phyloP scores from a whole-genome alignment of 1,140 invertebrate genomes.

The Tetranychus cinnabarinus region DNA sequence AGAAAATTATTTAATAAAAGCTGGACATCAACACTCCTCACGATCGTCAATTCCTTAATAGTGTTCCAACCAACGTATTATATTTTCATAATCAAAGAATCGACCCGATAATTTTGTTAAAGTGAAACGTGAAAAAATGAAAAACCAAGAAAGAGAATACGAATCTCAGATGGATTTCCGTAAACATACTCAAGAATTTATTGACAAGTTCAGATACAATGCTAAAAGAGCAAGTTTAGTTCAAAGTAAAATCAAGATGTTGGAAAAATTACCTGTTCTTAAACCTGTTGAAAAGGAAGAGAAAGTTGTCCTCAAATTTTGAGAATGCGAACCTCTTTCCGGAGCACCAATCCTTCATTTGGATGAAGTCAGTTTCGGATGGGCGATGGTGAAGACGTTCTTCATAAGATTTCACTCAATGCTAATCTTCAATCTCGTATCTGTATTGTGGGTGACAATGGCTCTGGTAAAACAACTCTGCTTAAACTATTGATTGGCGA shows the following conservation, averaged over 20 bases:
- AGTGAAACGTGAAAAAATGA: conserved; percentile 77
- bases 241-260: conserved; percentile 95
- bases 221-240: conserved; percentile 92
- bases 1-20: conserved; percentile 70
- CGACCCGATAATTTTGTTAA: conserved; percentile 72
- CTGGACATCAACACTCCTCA: conserved; percentile 85
- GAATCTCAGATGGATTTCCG: conserved; percentile 88
- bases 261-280: conserved; percentile 90
- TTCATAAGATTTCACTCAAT: conserved; percentile 34
- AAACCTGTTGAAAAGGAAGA: conserved; percentile 82
- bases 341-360: conserved; percentile 72
- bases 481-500: conserved; percentile 84
- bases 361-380: conserved; percentile 75
- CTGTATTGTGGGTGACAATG: conserved; percentile 65
- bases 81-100: conserved; percentile 70
- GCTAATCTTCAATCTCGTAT: conserved; percentile 56
- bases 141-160: conserved; percentile 85
- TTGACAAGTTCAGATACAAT: conserved; percentile 95
- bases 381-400: conserved; percentile 22
- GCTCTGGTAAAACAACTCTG: conserved; percentile 86
- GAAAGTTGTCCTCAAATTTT: conserved; percentile 73
- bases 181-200: conserved; percentile 85
- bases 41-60: conserved; percentile 97
- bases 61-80: conserved; percentile 87
- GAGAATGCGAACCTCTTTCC: conserved; percentile 67